Evolutionary conservation across 2,113 vertebrate genomes (phyloP).

Genomic region (Melanotaenia duboulayi): DNA sequence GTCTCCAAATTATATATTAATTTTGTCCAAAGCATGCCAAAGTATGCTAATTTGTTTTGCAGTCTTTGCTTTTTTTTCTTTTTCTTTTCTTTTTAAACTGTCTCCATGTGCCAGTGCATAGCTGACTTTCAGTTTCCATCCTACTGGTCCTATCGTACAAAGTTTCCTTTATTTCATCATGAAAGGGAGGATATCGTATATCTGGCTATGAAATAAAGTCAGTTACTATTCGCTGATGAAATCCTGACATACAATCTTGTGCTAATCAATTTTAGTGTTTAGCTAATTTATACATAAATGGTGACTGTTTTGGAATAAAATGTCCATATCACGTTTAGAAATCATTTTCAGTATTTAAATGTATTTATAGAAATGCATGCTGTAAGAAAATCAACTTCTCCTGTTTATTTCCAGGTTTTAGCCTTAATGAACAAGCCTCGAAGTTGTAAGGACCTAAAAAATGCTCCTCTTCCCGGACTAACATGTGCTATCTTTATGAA

Average conservation of each 20-base stretch:
- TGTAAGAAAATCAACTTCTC: no score
- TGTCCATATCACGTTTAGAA: background rate
- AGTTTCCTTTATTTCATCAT: background rate
- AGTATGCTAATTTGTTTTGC: slow-evolving; percentile 9
- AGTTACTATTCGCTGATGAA: no score
- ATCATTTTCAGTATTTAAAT: background rate
- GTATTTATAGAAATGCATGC: background rate
- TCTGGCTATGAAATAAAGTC: no score
- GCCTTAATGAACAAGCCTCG: no score
- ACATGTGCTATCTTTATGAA: no score
- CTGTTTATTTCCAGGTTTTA: no score
- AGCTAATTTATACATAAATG: background rate
- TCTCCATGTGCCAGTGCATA: background rate
- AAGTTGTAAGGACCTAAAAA: no score
- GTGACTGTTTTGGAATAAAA: background rate
- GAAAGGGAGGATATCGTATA: background rate
- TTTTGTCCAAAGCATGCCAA: slow-evolving; percentile 13
- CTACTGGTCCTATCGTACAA: background rate
- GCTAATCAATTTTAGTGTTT: background rate
- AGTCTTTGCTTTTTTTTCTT: slow-evolving; percentile 1
- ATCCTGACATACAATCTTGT: background rate
- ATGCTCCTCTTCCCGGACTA: no score
- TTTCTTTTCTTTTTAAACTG: background rate
- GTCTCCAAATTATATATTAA: slow-evolving; percentile 13
- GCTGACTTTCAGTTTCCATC: slow-evolving; percentile 1